These are phyloP conservation scores for Microcebus griseorufus DNA, from an alignment of 2,113 vertebrate genomes.

Conservation along the genomic window DNA sequence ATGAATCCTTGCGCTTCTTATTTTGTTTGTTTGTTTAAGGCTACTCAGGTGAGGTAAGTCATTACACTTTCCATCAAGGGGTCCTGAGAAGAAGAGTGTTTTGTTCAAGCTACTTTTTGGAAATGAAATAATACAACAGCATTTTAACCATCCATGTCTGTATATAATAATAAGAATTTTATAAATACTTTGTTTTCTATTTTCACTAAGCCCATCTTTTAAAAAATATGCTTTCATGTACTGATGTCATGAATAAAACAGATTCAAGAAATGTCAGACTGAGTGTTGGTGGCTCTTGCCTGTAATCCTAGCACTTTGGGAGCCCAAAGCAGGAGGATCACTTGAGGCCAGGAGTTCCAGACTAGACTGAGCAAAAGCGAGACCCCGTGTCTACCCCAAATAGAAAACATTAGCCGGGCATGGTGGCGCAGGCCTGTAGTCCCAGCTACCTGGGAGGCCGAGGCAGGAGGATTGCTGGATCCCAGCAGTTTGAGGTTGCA, in stretches of 20 bases:
- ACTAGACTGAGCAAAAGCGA: no score
- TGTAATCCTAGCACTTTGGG: no score
- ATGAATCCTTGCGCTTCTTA: not conserved
- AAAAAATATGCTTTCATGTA: not conserved
- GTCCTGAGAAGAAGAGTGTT: not conserved
- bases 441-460: no score
- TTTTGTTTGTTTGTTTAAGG: no score
- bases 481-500: no score
- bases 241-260: not conserved
- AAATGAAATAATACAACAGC: not conserved
- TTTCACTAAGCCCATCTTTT: not conserved
- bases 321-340: no score
- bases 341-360: no score
- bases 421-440: no score
- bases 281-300: no score
- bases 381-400: no score
- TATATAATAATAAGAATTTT: not conserved
- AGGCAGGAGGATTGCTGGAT: no score
- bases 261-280: not conserved
- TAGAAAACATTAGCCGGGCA: no score
- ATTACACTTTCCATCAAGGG: not conserved
- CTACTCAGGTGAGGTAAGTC: not conserved
- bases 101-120: not conserved
- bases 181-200: not conserved
- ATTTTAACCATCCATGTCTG: not conserved